Conservation (phyloP, 2,797 vertebrate species). For the Sebastes kiyomatsui region DNA sequence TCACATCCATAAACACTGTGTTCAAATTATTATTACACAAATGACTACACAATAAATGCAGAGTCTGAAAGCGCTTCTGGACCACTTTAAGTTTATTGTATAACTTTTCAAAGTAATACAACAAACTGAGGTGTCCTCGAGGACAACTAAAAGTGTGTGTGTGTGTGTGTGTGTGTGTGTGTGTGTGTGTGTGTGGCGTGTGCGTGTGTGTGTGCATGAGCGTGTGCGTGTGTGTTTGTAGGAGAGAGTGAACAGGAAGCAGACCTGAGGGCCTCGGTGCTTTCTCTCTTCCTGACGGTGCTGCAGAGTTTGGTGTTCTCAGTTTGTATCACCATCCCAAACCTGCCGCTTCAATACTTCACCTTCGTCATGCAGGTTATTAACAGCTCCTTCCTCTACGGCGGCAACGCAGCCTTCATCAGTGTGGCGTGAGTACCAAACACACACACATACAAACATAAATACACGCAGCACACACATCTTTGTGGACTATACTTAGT, state of each 20-base stretch:
- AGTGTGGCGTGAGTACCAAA: constrained; percentile 87
- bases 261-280: constrained; percentile 82
- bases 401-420: constrained; percentile 92
- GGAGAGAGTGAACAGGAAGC: constrained; percentile 77
- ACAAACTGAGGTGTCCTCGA: too few relatives aligned
- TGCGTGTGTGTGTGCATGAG: too few relatives aligned
- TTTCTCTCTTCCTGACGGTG: constrained; percentile 87
- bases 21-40: too few relatives aligned
- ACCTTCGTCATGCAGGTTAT: constrained; percentile 92
- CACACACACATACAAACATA: not conserved
- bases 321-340: constrained; percentile 82
- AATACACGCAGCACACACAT: not conserved
- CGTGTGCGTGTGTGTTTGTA: constrained; percentile 23
- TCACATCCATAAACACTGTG: too few relatives aligned
- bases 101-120: too few relatives aligned
- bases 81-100: too few relatives aligned
- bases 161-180: too few relatives aligned
- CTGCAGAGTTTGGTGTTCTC: constrained; percentile 89
- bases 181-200: too few relatives aligned
- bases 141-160: too few relatives aligned
- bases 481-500: not conserved
- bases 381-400: constrained; percentile 94
- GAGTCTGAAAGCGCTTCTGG: too few relatives aligned
- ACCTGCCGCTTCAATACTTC: constrained; percentile 87
- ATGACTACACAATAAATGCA: too few relatives aligned